phyloP scores from a whole-genome alignment of 2,888 invertebrate genomes.

The Hemaris fuciformis region DNA sequence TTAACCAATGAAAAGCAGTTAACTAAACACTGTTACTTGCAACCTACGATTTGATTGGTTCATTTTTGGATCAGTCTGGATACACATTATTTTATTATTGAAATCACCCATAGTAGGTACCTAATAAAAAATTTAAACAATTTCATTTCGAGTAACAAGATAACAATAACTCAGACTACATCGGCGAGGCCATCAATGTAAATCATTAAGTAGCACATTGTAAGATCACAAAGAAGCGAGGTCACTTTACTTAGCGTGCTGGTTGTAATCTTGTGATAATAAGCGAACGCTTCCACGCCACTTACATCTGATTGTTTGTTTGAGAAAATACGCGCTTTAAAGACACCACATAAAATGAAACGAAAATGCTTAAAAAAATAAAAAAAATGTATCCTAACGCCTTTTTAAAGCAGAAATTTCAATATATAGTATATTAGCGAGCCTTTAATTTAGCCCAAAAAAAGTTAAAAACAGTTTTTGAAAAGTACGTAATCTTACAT shows the following conservation, averaged over 20 bases:
- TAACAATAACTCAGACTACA: background rate
- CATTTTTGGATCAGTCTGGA: no score
- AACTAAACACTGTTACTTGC: no score
- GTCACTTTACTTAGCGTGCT: conserved; percentile 2
- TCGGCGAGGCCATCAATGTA: background rate
- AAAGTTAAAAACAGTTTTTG: no score
- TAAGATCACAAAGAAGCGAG: conserved; percentile 2
- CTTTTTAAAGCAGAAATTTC: background rate
- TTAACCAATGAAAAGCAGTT: no score
- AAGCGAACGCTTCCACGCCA: background rate
- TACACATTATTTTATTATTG: no score
- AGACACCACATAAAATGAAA: no score
- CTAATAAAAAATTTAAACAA: background rate
- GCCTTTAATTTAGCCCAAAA: no score
- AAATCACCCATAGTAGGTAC: background rate
- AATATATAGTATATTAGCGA: no score
- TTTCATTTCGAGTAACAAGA: background rate
- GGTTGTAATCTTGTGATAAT: background rate
- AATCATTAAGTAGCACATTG: background rate
- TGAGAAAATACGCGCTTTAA: background rate
- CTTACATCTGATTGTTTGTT: background rate
- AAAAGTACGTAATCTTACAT: no score
- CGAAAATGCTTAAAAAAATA: no score
- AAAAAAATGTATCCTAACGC: background rate
- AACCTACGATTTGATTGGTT: no score